A percentile compares a stretch with the other conserved stretches of the same genome.
phyloP scores from a whole-genome alignment of 2,113 vertebrate genomes.

The Silurus asotus region DNA sequence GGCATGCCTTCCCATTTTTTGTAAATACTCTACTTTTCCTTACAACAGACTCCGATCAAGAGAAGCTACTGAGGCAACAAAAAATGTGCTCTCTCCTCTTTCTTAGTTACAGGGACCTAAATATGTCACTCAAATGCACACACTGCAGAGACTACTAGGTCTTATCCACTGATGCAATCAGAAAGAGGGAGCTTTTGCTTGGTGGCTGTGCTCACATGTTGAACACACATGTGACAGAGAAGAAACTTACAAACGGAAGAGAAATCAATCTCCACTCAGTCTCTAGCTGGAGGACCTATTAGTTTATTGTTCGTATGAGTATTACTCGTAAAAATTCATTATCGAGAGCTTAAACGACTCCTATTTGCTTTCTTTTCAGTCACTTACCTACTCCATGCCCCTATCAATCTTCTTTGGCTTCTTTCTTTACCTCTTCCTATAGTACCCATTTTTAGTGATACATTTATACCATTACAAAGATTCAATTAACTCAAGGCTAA shows the following conservation, averaged over 20 bases:
- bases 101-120: slow-evolving; percentile 5
- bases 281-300: not conserved
- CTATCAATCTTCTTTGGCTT: not conserved
- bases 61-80: not conserved
- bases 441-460: not conserved
- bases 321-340: not conserved
- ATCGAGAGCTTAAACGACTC: not conserved
- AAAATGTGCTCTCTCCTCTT: not conserved
- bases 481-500: not conserved
- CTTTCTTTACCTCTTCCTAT: not conserved
- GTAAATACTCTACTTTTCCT: not conserved
- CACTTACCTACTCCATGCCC: not conserved
- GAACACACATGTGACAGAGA: not conserved
- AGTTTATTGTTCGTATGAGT: not conserved
- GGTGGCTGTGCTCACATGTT: not conserved
- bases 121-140: slow-evolving; percentile 13
- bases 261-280: not conserved
- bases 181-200: not conserved
- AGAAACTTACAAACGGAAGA: not conserved
- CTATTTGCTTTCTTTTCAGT: not conserved
- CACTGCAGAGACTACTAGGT: not conserved
- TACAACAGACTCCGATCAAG: not conserved
- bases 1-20: not conserved
- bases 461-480: not conserved
- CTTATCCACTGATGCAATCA: slow-evolving; percentile 14